Conservation (phyloP, 1,140 invertebrate species). For the Drosophila asahinai region DNA sequence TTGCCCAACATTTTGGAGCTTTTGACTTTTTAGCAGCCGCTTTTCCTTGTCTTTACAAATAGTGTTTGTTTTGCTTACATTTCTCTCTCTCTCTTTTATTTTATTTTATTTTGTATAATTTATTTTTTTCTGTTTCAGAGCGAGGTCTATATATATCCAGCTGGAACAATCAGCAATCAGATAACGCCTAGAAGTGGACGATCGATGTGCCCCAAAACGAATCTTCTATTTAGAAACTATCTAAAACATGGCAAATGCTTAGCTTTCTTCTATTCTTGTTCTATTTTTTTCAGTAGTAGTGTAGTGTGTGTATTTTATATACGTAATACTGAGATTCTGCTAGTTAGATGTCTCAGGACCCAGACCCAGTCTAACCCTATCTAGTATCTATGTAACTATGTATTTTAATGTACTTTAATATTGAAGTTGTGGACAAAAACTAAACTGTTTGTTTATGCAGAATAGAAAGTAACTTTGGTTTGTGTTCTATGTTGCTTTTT, state of each 20-base stretch:
- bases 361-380: slow-evolving; percentile 46
- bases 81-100: not conserved
- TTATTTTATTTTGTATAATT: slow-evolving; percentile 4
- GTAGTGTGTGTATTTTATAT: slow-evolving; percentile 58
- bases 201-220: slow-evolving; percentile 6
- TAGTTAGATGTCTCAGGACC: slow-evolving; percentile 72
- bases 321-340: slow-evolving; percentile 79
- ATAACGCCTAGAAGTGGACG: slow-evolving; percentile 44
- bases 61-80: slow-evolving; percentile 26
- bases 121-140: slow-evolving; percentile 12
- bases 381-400: slow-evolving; percentile 38
- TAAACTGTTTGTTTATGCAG: slow-evolving; percentile 47
- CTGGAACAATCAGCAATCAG: slow-evolving; percentile 20
- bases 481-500: slow-evolving; percentile 35
- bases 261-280: slow-evolving; percentile 3
- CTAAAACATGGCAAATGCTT: slow-evolving; percentile 53
- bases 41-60: slow-evolving; percentile 46
- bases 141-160: slow-evolving; percentile 31
- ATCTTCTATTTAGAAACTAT: slow-evolving; percentile 19
- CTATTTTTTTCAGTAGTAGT: slow-evolving; percentile 19
- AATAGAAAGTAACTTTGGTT: slow-evolving; percentile 65
- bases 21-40: slow-evolving; percentile 50
- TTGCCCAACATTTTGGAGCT: slow-evolving; percentile 35
- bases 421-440: slow-evolving; percentile 55
- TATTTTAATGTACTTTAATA: slow-evolving; percentile 53